These are phyloP conservation scores for Magallana gigas DNA, from an alignment of 1,140 invertebrate genomes.

Conservation along the genomic window DNA sequence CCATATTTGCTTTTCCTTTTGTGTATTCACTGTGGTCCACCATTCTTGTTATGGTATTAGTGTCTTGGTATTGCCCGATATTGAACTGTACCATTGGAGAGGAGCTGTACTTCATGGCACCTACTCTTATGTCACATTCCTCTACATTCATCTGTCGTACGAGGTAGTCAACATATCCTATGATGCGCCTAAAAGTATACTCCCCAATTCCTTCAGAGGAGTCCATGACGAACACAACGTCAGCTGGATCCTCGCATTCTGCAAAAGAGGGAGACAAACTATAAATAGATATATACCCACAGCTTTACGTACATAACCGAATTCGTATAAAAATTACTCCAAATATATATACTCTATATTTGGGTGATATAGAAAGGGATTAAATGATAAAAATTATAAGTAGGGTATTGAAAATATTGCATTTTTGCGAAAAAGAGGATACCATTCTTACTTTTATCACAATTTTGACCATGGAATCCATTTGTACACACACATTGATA, in stretches of 20 bases:
- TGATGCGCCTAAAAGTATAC: slow-evolving; percentile 69
- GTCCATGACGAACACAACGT: slow-evolving; percentile 76
- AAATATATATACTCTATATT: no score
- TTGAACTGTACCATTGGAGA: slow-evolving; percentile 72
- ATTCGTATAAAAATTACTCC: neutral
- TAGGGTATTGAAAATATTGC: no score
- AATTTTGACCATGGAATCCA: slow-evolving; percentile 73
- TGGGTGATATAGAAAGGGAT: no score
- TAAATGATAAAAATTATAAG: no score
- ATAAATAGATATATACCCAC: no score
- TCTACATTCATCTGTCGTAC: slow-evolving; percentile 70
- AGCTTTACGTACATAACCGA: neutral
- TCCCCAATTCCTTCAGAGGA: slow-evolving; percentile 73
- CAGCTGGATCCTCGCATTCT: slow-evolving; percentile 73
- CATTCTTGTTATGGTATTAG: slow-evolving; percentile 62
- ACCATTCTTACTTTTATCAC: slow-evolving; percentile 69
- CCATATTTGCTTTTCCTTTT: slow-evolving; percentile 71
- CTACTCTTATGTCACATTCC: slow-evolving; percentile 71
- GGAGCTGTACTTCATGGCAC: slow-evolving; percentile 75
- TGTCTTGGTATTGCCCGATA: slow-evolving; percentile 52
- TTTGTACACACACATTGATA: slow-evolving; percentile 86
- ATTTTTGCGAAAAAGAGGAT: neutral
- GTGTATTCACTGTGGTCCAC: slow-evolving; percentile 69
- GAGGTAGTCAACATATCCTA: slow-evolving; percentile 71
- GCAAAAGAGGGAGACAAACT: neutral